Evolutionary conservation across 1,140 invertebrate genomes (phyloP).

Genomic region (Leptinotarsa undecemlineata): DNA sequence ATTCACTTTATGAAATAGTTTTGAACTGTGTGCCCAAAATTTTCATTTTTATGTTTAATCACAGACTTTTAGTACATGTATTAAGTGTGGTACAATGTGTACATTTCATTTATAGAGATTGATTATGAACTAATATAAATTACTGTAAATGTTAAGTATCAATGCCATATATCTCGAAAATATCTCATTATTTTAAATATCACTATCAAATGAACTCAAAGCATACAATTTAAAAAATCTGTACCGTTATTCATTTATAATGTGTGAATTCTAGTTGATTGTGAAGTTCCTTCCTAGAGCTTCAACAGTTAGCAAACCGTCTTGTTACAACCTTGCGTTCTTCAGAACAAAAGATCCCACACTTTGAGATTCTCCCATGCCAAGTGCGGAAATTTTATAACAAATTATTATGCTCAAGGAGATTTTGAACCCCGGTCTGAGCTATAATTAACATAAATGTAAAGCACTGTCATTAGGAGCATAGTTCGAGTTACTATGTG

Average conservation of each 20-base stretch:
- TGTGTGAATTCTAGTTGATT: constrained; percentile 40
- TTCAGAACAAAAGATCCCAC: constrained; percentile 39
- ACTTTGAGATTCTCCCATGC: constrained; percentile 37
- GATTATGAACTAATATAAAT: too few relatives aligned
- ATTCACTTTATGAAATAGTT: too few relatives aligned
- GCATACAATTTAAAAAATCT: constrained; percentile 18
- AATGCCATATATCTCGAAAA: background rate
- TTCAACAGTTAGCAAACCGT: constrained; percentile 32
- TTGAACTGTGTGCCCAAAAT: too few relatives aligned
- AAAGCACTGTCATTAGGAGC: constrained; percentile 5
- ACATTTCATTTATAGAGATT: too few relatives aligned
- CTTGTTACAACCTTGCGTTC: constrained; percentile 37
- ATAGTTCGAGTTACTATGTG: background rate
- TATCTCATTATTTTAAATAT: background rate
- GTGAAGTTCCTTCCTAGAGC: constrained; percentile 37
- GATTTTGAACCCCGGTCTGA: constrained; percentile 35
- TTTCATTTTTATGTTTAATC: too few relatives aligned
- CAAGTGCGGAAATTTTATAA: constrained; percentile 42
- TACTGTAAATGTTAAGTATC: too few relatives aligned
- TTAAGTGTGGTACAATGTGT: too few relatives aligned
- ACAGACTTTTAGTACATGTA: too few relatives aligned
- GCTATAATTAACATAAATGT: constrained; percentile 15
- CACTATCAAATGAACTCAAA: background rate
- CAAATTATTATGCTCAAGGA: constrained; percentile 37
- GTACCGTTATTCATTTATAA: constrained; percentile 39